Evolutionary conservation across 2,888 invertebrate genomes (phyloP).

Genomic region (Ryuthela nishihirai): DNA sequence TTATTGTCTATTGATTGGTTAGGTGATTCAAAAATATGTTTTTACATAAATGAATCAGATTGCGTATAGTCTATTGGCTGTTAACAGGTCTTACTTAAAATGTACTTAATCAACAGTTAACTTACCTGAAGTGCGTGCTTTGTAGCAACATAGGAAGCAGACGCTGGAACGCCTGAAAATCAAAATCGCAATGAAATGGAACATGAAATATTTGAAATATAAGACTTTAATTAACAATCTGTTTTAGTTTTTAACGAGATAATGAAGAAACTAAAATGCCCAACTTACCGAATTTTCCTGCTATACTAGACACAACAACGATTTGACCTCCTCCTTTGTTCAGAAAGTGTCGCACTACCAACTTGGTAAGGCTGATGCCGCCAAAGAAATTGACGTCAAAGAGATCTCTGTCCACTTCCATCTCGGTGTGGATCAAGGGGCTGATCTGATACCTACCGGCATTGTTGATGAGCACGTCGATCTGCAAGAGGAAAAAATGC

Average conservation of each 20-base stretch:
- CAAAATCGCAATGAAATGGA: neutral
- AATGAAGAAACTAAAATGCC: neutral
- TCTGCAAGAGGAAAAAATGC: constrained; percentile 48
- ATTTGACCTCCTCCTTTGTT: constrained; percentile 60
- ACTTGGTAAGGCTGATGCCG: constrained; percentile 64
- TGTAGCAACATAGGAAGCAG: constrained; percentile 18
- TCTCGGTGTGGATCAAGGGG: constrained; percentile 64
- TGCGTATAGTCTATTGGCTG: neutral
- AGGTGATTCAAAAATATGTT: neutral
- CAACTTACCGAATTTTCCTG: constrained; percentile 60
- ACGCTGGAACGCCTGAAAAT: constrained; percentile 21
- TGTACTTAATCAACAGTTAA: no score
- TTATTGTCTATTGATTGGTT: no score
- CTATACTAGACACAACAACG: constrained; percentile 69
- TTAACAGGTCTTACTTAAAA: neutral
- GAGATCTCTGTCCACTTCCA: constrained; percentile 66
- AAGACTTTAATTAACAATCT: neutral
- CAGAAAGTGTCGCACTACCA: constrained; percentile 58
- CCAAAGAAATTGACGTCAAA: constrained; percentile 76
- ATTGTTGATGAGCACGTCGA: constrained; percentile 75
- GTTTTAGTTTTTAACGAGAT: neutral
- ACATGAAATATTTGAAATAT: neutral
- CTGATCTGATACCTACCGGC: constrained; percentile 76
- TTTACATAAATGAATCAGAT: neutral
- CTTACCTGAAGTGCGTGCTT: constrained; percentile 32